Evolutionary conservation across 2,797 vertebrate species (phyloP), one percentile per base, ranked within the genome.

Genomic region (Amphiprion clarkii): DNA sequence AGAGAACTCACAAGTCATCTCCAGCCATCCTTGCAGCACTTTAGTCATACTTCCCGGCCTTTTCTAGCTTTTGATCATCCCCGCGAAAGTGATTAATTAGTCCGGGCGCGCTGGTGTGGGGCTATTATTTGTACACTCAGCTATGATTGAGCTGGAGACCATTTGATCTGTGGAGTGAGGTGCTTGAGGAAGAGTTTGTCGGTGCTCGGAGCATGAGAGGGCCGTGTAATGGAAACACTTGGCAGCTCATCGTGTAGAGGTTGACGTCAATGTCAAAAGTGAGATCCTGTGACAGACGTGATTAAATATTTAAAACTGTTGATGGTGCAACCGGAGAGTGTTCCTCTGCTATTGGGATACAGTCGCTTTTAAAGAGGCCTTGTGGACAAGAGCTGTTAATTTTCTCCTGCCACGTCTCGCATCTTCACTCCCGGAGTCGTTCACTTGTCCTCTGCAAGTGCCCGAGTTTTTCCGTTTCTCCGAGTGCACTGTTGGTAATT

Each of bases 241-340:
- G 67, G 81, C 84, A 81, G 82, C 81, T 81, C 67, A n/a, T 81
- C 40, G 36, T 57, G 76, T 36, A 79, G 83, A 92, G 90, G 92
- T 92, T 88, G 92, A 79, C 67, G 85, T 92, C 92, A 94, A 93
- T 88, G 94, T 94, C 92, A 93, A 90, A 90, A 84, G 90, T 81
- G 78, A 81, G 92, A 92, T 94, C 93, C 83, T 64, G 85, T 94
- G 92, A 92, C 93, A 87, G 92, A 74, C 70, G 33, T 19, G 40
- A 93, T 95, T 93, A 95, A 95, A 93, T 92, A 95, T 95, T 94
- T 88, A 94, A 86, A 85, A 86, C 27, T 91, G 91, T 92, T 93
- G 91, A 91, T 88, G 58, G 88, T 88, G 91, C 79, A 93, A 92
- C 89, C 48, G 33, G 91, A 94, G 90, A 91, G 83, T 69, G 84